A percentile compares a stretch with the other conserved stretches of the same genome.
phyloP scores from a whole-genome alignment of 2,797 vertebrate species.

The Miichthys miiuy region DNA sequence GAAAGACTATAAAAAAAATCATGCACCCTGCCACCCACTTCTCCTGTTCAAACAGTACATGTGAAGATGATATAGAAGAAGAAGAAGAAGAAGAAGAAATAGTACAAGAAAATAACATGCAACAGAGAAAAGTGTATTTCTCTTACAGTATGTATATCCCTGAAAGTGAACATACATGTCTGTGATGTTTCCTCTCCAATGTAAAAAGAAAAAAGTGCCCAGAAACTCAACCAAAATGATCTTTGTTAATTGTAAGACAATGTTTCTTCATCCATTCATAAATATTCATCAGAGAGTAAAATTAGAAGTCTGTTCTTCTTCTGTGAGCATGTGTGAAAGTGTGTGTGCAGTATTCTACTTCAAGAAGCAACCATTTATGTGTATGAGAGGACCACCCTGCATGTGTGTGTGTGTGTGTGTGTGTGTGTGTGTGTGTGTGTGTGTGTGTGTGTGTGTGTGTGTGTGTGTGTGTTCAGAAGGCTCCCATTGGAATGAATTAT shows the following conservation, averaged over 20 bases:
- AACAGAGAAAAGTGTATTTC: not conserved
- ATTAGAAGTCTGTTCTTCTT: constrained; percentile 69
- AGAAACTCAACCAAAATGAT: constrained; percentile 47
- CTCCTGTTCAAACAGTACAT: not conserved
- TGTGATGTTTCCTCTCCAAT: constrained; percentile 17
- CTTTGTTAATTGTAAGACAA: constrained; percentile 58
- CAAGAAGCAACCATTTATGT: constrained; percentile 55
- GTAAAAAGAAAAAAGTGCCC: constrained; percentile 11
- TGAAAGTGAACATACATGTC: not conserved
- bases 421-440: constrained; percentile 48
- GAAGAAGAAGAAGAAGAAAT: too few relatives aligned
- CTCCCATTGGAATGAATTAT: constrained; percentile 82
- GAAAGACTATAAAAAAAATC: not conserved
- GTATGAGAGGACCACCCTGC: constrained; percentile 37
- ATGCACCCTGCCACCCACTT: not conserved
- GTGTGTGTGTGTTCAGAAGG: constrained; percentile 59
- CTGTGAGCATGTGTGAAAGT: constrained; percentile 42
- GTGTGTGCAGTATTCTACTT: constrained; percentile 43
- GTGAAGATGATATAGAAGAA: not conserved
- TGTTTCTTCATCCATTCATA: constrained; percentile 63
- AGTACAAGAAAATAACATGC: not conserved
- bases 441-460: constrained; percentile 29
- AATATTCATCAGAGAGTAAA: constrained; percentile 80
- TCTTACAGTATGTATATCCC: not conserved
- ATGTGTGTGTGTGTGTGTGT: constrained; percentile 49